Percentiles rank a stretch among this genome's conserved stretches.
These are phyloP conservation scores for Acanthosoma haemorrhoidale DNA, from an alignment of 2,888 invertebrate species.

Conservation along the genomic window DNA sequence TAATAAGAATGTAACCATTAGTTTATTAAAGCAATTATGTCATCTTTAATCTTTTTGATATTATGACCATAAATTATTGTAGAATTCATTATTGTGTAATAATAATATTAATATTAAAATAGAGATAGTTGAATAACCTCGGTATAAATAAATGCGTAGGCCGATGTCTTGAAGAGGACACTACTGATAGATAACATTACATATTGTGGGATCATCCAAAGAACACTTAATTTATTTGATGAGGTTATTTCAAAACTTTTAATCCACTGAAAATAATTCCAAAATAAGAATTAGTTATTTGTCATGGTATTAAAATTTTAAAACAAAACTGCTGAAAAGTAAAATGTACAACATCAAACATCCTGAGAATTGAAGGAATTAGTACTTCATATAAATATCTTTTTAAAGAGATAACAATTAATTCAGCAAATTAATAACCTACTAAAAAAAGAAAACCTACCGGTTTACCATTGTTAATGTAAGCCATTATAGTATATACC, in stretches of 20 bases:
- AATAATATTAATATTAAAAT: no score
- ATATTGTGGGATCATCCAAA: conserved; percentile 25
- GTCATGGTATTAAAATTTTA: no score
- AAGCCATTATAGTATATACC: conserved; percentile 13
- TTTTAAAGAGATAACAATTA: no score
- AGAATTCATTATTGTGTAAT: no score
- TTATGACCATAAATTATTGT: no score
- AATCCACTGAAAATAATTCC: background rate
- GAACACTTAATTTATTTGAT: conserved; percentile 7
- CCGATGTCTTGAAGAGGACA: conserved; percentile 9
- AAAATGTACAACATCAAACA: no score
- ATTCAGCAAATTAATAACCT: background rate
- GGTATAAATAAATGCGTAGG: conserved; percentile 15
- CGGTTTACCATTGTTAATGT: background rate
- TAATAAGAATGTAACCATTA: no score
- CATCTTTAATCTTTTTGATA: no score
- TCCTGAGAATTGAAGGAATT: no score
- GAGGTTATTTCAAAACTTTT: background rate
- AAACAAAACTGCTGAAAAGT: no score
- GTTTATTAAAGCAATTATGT: no score
- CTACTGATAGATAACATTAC: background rate
- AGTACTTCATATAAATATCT: no score
- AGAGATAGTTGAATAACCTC: background rate
- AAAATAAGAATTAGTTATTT: background rate
- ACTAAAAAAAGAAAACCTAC: background rate